Percentiles rank a stretch among this genome's conserved stretches.
phyloP scores from a whole-genome alignment of 2,797 vertebrate species.

The Coreius guichenoti region DNA sequence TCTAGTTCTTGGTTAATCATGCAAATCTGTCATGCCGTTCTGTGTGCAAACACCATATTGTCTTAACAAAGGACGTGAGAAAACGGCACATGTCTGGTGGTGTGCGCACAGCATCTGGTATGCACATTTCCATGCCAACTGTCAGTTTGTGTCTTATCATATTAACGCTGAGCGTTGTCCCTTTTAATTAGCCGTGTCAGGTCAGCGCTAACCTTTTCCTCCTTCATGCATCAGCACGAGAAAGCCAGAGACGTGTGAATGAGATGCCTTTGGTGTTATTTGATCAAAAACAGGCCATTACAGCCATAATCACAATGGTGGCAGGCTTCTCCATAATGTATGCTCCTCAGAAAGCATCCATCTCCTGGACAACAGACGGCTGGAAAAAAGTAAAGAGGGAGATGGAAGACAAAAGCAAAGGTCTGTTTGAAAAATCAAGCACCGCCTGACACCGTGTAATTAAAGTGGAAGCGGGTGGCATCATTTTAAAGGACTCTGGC shows the following conservation, averaged over 20 bases:
- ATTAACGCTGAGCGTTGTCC: slow-evolving; percentile 75
- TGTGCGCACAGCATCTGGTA: slow-evolving; percentile 39
- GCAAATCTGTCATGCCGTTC: slow-evolving; percentile 3
- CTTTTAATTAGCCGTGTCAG: slow-evolving; percentile 75
- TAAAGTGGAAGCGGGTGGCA: slow-evolving; percentile 65
- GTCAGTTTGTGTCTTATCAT: slow-evolving; percentile 67
- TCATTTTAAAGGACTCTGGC: slow-evolving; percentile 59
- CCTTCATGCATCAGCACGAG: slow-evolving; percentile 58
- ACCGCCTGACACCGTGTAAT: slow-evolving; percentile 58
- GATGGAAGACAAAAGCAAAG: slow-evolving; percentile 60
- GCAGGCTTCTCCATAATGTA: slow-evolving; percentile 58
- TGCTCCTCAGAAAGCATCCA: slow-evolving; percentile 62
- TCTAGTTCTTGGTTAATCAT: neutral
- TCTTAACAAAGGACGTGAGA: slow-evolving; percentile 40
- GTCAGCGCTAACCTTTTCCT: slow-evolving; percentile 67
- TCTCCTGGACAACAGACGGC: slow-evolving; percentile 57
- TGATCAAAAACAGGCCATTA: slow-evolving; percentile 72
- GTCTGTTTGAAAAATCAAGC: slow-evolving; percentile 61
- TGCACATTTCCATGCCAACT: slow-evolving; percentile 68
- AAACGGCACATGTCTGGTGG: slow-evolving; percentile 51
- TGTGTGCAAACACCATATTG: slow-evolving; percentile 41
- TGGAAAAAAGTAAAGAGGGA: slow-evolving; percentile 51
- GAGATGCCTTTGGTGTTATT: slow-evolving; percentile 70
- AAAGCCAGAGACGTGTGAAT: slow-evolving; percentile 66
- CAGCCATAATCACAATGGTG: slow-evolving; percentile 66